A percentile compares a stretch with the other conserved stretches of the same genome.
These are phyloP conservation scores for Acholoe squamosa DNA, from an alignment of 2,888 invertebrate genomes.

Conservation along the genomic window DNA sequence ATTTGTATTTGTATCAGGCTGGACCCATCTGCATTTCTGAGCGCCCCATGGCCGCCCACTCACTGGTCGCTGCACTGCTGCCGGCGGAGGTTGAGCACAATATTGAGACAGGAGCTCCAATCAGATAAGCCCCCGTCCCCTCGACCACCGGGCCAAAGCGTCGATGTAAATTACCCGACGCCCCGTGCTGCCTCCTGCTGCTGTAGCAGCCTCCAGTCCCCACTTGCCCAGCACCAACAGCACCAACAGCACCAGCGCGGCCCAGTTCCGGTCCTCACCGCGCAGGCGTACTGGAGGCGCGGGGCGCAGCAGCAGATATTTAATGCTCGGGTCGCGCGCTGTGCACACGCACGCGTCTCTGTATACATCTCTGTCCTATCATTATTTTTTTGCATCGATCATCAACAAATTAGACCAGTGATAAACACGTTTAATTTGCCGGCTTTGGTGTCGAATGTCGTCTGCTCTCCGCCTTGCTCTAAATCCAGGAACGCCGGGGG, in stretches of 20 bases:
- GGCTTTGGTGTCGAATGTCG: neutral
- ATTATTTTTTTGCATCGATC: slow-evolving; percentile 43
- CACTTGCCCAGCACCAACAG: neutral
- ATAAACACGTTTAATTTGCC: slow-evolving; percentile 48
- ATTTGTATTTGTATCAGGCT: slow-evolving; percentile 46
- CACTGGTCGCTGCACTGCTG: neutral
- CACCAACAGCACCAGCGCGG: slow-evolving; percentile 11
- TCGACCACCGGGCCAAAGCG: slow-evolving; percentile 59
- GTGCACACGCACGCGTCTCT: neutral
- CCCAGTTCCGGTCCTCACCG: slow-evolving; percentile 23
- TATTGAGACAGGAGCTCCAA: slow-evolving; percentile 58
- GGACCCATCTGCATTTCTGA: slow-evolving; percentile 37
- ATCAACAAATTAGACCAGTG: slow-evolving; percentile 36
- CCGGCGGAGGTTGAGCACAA: slow-evolving; percentile 39
- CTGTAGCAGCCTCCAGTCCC: neutral
- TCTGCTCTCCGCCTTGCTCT: neutral
- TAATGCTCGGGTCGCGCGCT: slow-evolving; percentile 50
- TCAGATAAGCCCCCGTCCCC: slow-evolving; percentile 54
- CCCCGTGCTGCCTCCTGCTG: slow-evolving; percentile 23
- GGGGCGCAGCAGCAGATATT: slow-evolving; percentile 43
- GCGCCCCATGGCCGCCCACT: neutral
- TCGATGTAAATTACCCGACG: slow-evolving; percentile 56
- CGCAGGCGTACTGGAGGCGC: slow-evolving; percentile 47
- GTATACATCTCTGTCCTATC: slow-evolving; percentile 29
- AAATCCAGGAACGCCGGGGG: slow-evolving; percentile 8